Conservation (phyloP, 1,140 invertebrate genomes). For the Cotesia chilonis region DNA sequence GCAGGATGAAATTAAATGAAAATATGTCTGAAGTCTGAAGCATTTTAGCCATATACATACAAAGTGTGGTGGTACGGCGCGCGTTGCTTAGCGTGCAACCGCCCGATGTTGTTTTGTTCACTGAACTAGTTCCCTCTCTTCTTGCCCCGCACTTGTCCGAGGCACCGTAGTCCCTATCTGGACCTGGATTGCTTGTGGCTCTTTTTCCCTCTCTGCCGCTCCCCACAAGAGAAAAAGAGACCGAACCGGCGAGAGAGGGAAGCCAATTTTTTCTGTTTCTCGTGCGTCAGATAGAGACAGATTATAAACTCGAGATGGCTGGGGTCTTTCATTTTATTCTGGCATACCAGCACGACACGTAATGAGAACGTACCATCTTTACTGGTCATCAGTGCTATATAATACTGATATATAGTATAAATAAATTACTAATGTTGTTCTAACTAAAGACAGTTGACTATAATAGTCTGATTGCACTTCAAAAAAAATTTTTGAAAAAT, state of each 20-base stretch:
- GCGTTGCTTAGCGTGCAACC: slow-evolving; percentile 48
- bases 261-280: too few species aligned
- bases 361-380: slow-evolving; percentile 64
- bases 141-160: slow-evolving; percentile 36
- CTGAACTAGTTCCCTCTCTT: slow-evolving; percentile 56
- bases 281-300: slow-evolving; percentile 20
- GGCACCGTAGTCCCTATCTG: background rate
- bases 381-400: slow-evolving; percentile 7
- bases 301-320: slow-evolving; percentile 26
- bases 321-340: slow-evolving; percentile 37
- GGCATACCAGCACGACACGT: slow-evolving; percentile 63
- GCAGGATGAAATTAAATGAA: background rate
- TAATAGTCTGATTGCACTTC: too few species aligned
- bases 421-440: background rate
- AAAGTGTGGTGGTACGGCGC: background rate
- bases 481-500: too few species aligned
- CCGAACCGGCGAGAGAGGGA: too few species aligned
- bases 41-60: background rate
- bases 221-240: background rate
- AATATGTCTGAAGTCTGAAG: too few species aligned
- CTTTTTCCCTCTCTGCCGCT: background rate
- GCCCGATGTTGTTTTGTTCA: slow-evolving; percentile 55
- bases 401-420: background rate
- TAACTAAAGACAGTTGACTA: background rate
- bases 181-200: too few species aligned